phyloP scores from a whole-genome alignment of 1,140 invertebrate species.

The Drosophila suzukii region DNA sequence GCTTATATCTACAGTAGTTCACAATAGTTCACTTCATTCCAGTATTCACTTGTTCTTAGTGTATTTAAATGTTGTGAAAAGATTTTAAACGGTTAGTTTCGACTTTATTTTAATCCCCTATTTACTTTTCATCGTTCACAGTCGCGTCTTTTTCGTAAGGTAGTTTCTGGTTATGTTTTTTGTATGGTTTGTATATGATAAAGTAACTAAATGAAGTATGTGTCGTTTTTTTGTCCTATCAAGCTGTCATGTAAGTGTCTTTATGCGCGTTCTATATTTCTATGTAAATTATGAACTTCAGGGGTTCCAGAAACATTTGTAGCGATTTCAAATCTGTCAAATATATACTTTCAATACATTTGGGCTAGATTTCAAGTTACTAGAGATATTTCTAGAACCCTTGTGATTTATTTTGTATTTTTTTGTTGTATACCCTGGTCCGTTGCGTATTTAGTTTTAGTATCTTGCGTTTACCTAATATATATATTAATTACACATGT shows the following conservation, averaged over 20 bases:
- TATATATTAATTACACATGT: conserved; percentile 52
- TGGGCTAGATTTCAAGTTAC: not conserved
- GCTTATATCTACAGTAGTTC: conserved; percentile 22
- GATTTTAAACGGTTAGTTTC: conserved; percentile 77
- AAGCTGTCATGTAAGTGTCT: conserved; percentile 50
- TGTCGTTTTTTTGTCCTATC: conserved; percentile 26
- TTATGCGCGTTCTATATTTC: conserved; percentile 45
- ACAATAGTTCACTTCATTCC: conserved; percentile 21
- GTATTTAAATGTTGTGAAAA: conserved; percentile 55
- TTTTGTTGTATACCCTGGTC: conserved; percentile 70
- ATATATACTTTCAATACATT: not conserved
- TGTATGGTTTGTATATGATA: conserved; percentile 28
- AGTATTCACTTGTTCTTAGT: conserved; percentile 24
- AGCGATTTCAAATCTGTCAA: not conserved
- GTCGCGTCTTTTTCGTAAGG: conserved; percentile 56
- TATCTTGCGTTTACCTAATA: conserved; percentile 58
- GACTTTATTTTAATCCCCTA: conserved; percentile 20
- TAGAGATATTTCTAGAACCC: conserved; percentile 1
- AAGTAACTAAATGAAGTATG: conserved; percentile 14
- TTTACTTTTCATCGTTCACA: conserved; percentile 37
- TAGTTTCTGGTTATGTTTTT: conserved; percentile 57
- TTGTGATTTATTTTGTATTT: conserved; percentile 14
- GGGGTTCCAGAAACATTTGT: not conserved
- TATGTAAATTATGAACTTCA: conserved; percentile 39
- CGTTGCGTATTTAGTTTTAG: conserved; percentile 50